A percentile compares a stretch with the other conserved stretches of the same genome.
Evolutionary conservation across 2,888 invertebrate genomes (phyloP).

Genomic region (Epinotia demarniana): DNA sequence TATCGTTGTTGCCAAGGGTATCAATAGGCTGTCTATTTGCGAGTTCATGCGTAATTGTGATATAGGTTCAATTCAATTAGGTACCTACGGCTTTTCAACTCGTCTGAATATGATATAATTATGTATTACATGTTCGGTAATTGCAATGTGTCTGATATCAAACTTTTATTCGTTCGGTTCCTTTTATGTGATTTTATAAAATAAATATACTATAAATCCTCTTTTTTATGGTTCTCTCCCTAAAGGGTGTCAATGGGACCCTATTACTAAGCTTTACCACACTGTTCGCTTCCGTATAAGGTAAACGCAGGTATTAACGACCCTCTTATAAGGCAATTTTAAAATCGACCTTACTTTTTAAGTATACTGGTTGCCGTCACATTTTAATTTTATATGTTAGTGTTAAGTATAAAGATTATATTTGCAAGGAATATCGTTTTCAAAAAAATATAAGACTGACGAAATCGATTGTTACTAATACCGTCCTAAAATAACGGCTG

Average conservation of each 20-base stretch:
- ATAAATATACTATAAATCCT: neutral
- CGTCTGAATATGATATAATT: neutral
- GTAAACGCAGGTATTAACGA: too few species aligned
- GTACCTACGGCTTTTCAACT: neutral
- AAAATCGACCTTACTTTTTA: too few species aligned
- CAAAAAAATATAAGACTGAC: too few species aligned
- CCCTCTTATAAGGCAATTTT: too few species aligned
- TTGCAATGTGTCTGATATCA: neutral
- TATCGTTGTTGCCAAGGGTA: neutral
- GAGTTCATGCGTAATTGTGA: neutral
- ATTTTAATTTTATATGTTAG: too few species aligned
- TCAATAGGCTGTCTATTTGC: neutral
- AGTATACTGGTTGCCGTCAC: too few species aligned
- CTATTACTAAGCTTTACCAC: neutral
- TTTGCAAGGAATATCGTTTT: too few species aligned
- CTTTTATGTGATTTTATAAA: neutral
- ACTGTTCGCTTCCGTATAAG: neutral
- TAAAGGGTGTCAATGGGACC: neutral
- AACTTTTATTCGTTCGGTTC: neutral
- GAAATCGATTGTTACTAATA: too few species aligned
- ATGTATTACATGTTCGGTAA: neutral
- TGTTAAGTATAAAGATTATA: too few species aligned
- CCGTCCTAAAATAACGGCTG: too few species aligned
- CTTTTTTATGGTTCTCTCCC: neutral
- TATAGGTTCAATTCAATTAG: neutral